Conservation (phyloP, 92 coral and sea anemone species). For the Nematostella vectensis region DNA sequence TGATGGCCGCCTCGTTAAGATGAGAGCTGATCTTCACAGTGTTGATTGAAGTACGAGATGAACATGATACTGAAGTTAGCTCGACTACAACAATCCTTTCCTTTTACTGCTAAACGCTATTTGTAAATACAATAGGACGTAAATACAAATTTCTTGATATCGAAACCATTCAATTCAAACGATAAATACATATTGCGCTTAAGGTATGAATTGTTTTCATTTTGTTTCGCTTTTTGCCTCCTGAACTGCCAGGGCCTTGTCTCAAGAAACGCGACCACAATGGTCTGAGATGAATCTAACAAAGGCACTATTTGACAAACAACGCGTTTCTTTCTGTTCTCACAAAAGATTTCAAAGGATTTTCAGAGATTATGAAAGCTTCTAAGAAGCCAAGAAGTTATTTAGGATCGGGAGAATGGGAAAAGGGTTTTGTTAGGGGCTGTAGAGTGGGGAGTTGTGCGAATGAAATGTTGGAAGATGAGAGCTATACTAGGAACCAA, state of each 20-base stretch:
- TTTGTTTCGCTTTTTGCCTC: neutral
- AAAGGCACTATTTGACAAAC: slow-evolving; percentile 67
- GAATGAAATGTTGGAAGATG: too few relatives aligned
- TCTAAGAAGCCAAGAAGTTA: slow-evolving; percentile 16
- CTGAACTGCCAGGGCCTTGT: slow-evolving; percentile 2
- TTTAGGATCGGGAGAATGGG: slow-evolving; percentile 1
- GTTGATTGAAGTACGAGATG: slow-evolving; percentile 45
- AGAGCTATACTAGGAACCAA: neutral
- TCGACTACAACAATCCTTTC: slow-evolving; percentile 30
- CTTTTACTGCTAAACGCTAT: slow-evolving; percentile 28
- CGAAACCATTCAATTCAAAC: slow-evolving; percentile 28
- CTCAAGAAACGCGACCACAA: slow-evolving; percentile 33
- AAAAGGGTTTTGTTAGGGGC: neutral
- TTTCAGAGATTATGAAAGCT: slow-evolving; percentile 8
- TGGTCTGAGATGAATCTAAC: slow-evolving; percentile 23
- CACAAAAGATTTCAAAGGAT: slow-evolving; percentile 33
- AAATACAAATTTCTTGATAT: slow-evolving; percentile 34
- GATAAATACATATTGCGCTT: slow-evolving; percentile 4
- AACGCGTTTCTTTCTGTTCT: slow-evolving; percentile 49
- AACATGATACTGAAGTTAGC: too few relatives aligned
- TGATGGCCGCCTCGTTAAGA: slow-evolving; percentile 22
- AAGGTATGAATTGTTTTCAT: neutral
- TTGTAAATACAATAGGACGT: slow-evolving; percentile 36
- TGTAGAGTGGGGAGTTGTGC: too few relatives aligned
- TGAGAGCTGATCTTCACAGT: slow-evolving; percentile 45